Percentiles rank a stretch among this genome's conserved stretches.
These are phyloP conservation scores for Origma solitaria DNA, from an alignment of 2,113 vertebrate species.

Conservation along the genomic window DNA sequence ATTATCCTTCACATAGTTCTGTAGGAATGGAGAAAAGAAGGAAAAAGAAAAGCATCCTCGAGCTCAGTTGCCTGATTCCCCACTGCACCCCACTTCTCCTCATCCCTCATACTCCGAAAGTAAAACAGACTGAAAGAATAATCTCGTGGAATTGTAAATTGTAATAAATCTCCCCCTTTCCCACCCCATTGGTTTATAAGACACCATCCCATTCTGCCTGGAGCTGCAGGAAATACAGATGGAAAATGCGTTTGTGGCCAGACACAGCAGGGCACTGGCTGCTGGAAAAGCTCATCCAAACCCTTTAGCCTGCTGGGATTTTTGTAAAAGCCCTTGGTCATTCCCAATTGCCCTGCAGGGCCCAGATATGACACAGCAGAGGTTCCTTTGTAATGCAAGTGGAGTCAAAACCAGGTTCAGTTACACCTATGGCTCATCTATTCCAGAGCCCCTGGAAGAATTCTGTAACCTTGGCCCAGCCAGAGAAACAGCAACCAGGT, in stretches of 20 bases:
- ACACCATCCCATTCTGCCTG: not conserved
- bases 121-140: not conserved
- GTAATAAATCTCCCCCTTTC: not conserved
- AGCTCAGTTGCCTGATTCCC: not conserved
- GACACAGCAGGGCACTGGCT: not conserved
- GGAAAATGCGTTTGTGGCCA: not conserved
- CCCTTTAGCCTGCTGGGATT: not conserved
- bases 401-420: not conserved
- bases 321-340: not conserved
- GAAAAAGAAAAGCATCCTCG: not conserved
- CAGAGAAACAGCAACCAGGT: not conserved
- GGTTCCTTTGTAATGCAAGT: not conserved
- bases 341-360: not conserved
- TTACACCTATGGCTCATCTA: not conserved
- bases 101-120: not conserved
- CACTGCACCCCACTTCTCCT: not conserved
- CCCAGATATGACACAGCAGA: not conserved
- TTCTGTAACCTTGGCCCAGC: not conserved
- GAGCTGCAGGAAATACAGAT: not conserved
- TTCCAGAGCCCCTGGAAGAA: not conserved
- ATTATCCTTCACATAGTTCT: not conserved
- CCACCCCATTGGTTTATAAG: not conserved
- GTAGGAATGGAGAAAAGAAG: not conserved
- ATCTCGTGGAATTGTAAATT: not conserved
- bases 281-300: not conserved